Conservation (phyloP, 2,888 invertebrate species). For the Tenthredo notha region DNA sequence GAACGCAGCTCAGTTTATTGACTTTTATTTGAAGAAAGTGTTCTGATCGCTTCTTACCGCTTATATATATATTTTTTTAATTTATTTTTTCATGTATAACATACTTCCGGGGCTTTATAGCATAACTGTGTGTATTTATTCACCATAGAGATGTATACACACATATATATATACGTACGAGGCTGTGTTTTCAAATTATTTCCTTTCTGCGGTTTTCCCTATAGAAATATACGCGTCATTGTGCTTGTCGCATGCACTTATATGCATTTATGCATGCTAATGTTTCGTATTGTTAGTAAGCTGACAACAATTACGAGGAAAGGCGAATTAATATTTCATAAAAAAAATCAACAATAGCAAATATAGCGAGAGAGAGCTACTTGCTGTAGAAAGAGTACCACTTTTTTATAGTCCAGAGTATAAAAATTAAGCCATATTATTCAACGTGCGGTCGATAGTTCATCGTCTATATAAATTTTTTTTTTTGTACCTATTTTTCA, state of each 20-base stretch:
- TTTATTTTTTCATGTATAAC: no score
- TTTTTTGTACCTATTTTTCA: background rate
- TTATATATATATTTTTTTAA: background rate
- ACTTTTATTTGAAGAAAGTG: constrained; percentile 1
- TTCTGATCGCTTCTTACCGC: background rate
- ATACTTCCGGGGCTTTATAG: constrained; percentile 7
- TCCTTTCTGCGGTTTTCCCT: constrained; percentile 11
- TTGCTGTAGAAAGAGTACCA: background rate
- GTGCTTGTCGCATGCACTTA: constrained; percentile 6
- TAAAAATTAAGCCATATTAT: background rate
- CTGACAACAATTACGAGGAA: background rate
- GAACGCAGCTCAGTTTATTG: background rate
- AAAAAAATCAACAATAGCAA: background rate
- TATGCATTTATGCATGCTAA: constrained; percentile 16
- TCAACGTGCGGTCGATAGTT: background rate
- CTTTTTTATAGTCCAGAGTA: background rate
- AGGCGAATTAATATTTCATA: constrained; percentile 7
- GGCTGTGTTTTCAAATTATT: constrained; percentile 4
- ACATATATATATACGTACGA: background rate
- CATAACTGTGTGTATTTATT: no score
- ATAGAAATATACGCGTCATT: constrained; percentile 16
- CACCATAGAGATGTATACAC: no score
- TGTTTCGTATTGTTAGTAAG: background rate
- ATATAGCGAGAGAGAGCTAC: background rate
- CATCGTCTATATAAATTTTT: background rate